These are phyloP conservation scores for Drosophila subobscura DNA, from an alignment of 1,140 invertebrate genomes.

Conservation along the genomic window DNA sequence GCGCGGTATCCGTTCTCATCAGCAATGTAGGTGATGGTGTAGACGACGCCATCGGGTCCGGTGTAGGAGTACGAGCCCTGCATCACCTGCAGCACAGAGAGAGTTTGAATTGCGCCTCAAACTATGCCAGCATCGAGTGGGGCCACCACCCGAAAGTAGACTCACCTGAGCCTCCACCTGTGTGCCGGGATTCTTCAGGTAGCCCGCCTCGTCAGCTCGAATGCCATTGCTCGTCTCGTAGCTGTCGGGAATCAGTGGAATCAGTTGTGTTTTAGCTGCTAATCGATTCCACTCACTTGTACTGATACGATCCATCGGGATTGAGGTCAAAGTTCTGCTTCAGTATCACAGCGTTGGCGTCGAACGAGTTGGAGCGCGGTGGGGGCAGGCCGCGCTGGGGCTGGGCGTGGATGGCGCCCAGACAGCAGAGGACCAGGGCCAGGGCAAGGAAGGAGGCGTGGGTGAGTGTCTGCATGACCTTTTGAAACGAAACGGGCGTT, in stretches of 20 bases:
- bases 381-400: slow-evolving; percentile 73
- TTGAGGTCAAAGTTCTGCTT: slow-evolving; percentile 84
- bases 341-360: slow-evolving; percentile 83
- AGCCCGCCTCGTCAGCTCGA: slow-evolving; percentile 86
- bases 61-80: slow-evolving; percentile 87
- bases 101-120: slow-evolving; percentile 10
- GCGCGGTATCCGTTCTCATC: slow-evolving; percentile 88
- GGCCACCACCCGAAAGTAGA: slow-evolving; percentile 15
- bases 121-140: not conserved
- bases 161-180: slow-evolving; percentile 84
- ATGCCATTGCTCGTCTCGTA: slow-evolving; percentile 88
- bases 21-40: slow-evolving; percentile 87
- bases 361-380: slow-evolving; percentile 61
- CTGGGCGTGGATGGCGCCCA: slow-evolving; percentile 63
- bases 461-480: slow-evolving; percentile 76
- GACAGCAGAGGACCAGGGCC: slow-evolving; percentile 66
- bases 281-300: slow-evolving; percentile 66
- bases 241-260: slow-evolving; percentile 67
- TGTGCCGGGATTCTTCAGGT: slow-evolving; percentile 85
- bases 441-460: slow-evolving; percentile 59
- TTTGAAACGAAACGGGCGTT: slow-evolving; percentile 27
- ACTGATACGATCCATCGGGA: slow-evolving; percentile 84
- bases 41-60: slow-evolving; percentile 87
- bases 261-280: slow-evolving; percentile 4
- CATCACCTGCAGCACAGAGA: slow-evolving; percentile 84